Conservation (phyloP, 2,113 vertebrate species). For the Erpornis zantholeuca region DNA sequence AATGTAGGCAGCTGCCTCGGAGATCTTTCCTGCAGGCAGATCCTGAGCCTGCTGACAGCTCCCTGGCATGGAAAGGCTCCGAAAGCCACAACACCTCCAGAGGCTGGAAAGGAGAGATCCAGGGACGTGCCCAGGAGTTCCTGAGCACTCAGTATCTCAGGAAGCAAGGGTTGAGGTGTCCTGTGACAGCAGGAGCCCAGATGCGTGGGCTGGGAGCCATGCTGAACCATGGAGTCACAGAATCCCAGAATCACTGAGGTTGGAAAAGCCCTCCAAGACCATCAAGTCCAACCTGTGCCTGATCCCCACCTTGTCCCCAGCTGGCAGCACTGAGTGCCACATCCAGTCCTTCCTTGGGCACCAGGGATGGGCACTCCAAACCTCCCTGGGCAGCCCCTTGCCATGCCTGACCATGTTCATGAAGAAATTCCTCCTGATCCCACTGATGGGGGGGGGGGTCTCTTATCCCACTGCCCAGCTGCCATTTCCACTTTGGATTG, state of each 20-base stretch:
- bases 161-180: rapidly evolving
- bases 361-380: neutral
- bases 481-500: neutral
- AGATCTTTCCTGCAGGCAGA: neutral
- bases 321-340: neutral
- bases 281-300: rapidly evolving
- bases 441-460: too few species aligned
- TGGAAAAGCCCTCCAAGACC: rapidly evolving
- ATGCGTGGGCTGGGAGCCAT: neutral
- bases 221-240: neutral
- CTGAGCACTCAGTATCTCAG: neutral
- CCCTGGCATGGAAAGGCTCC: neutral
- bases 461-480: neutral
- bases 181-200: neutral
- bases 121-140: neutral
- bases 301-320: rapidly evolving
- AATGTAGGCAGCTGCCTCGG: neutral
- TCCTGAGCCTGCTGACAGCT: constrained; percentile 33
- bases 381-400: neutral
- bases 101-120: neutral
- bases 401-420: neutral
- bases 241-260: neutral
- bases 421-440: neutral
- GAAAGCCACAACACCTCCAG: neutral
- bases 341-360: neutral